phyloP scores from a whole-genome alignment of 2,888 invertebrate genomes.

The Meteorus cinctellus region DNA sequence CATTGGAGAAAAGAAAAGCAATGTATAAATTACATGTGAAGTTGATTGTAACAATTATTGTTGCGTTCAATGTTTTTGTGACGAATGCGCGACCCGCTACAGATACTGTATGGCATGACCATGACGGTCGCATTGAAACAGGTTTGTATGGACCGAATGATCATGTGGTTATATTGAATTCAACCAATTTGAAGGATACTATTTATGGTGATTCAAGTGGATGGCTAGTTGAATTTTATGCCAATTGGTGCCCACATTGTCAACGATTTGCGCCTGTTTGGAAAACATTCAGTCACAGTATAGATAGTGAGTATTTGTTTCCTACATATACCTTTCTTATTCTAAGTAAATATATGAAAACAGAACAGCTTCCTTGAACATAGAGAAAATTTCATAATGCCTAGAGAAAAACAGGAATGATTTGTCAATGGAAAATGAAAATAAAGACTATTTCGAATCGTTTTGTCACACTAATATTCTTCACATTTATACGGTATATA shows the following conservation, averaged over 20 bases:
- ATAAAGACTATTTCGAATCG: too few species aligned
- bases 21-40: neutral
- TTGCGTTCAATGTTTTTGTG: neutral
- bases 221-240: slow-evolving; percentile 5
- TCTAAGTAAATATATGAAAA: too few species aligned
- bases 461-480: too few species aligned
- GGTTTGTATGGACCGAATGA: neutral
- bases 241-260: slow-evolving; percentile 4
- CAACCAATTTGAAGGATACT: neutral
- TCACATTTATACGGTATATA: too few species aligned
- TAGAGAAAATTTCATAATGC: too few species aligned
- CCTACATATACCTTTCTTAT: too few species aligned
- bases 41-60: neutral
- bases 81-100: neutral
- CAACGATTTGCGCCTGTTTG: neutral
- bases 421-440: too few species aligned
- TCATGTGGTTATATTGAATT: slow-evolving; percentile 9
- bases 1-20: neutral
- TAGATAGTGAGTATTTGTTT: neutral
- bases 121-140: neutral
- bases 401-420: too few species aligned
- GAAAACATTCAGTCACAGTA: slow-evolving; percentile 1
- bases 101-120: neutral
- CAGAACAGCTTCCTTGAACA: too few species aligned
- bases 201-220: neutral